These are phyloP conservation scores for Acanthoscelides obtectus DNA, from an alignment of 2,888 invertebrate genomes.

Conservation along the genomic window DNA sequence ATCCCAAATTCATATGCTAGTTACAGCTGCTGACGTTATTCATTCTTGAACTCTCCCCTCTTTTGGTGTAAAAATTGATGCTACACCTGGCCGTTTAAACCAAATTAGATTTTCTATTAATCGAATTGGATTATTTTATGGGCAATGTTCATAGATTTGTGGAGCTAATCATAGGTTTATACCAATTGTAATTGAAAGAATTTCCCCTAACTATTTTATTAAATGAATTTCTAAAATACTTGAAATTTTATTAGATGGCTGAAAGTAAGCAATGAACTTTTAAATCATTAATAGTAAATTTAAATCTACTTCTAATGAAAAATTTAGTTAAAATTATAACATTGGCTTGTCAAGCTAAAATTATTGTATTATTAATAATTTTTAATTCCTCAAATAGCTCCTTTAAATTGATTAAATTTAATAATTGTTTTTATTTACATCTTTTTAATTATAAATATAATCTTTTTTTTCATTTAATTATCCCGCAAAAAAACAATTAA, in stretches of 20 bases:
- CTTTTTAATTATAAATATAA: too few species aligned
- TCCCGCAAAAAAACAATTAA: too few species aligned
- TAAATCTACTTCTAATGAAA: conserved; percentile 60
- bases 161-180: conserved; percentile 77
- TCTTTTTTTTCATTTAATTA: too few species aligned
- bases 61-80: conserved; percentile 62
- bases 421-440: conserved; percentile 43
- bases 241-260: conserved; percentile 59
- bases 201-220: conserved; percentile 53
- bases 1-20: conserved; percentile 59
- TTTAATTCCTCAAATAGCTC: conserved; percentile 67
- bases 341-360: conserved; percentile 66
- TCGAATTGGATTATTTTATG: conserved; percentile 63
- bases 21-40: conserved; percentile 61
- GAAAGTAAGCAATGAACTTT: conserved; percentile 68
- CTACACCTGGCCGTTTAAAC: conserved; percentile 61
- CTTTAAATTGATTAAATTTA: conserved; percentile 52
- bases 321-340: conserved; percentile 54
- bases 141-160: conserved; percentile 80
- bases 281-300: conserved; percentile 64
- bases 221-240: conserved; percentile 54
- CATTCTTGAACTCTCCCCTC: conserved; percentile 63
- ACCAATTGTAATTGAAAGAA: conserved; percentile 65
- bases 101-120: conserved; percentile 60
- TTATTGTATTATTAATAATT: conserved; percentile 53